A percentile compares a stretch with the other conserved stretches of the same genome.
Evolutionary conservation across 2,797 vertebrate genomes (phyloP).

Genomic region (Alauda arvensis): DNA sequence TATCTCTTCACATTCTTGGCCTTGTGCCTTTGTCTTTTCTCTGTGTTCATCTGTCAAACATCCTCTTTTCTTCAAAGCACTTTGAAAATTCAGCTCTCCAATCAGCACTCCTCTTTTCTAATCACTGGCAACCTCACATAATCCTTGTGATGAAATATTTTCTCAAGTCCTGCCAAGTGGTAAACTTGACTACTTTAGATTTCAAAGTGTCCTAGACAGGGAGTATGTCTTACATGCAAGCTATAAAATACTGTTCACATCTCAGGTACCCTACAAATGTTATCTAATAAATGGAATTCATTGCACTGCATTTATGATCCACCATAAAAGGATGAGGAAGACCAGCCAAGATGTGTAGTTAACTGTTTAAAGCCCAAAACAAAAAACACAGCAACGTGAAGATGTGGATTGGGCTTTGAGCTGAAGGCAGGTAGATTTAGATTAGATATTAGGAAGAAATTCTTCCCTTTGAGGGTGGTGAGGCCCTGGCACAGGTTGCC

Average conservation of each 20-base stretch:
- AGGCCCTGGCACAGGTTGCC: not conserved
- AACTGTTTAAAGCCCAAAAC: not conserved
- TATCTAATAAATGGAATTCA: slow-evolving; percentile 1
- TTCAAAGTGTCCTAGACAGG: not conserved
- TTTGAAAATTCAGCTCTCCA: slow-evolving; percentile 1
- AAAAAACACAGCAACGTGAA: not conserved
- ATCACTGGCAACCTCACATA: not conserved
- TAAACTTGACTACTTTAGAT: not conserved
- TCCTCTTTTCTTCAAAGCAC: slow-evolving; percentile 8
- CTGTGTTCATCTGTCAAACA: not conserved
- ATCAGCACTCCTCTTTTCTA: not conserved
- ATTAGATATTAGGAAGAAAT: not conserved
- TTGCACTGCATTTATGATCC: not conserved
- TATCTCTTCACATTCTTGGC: not conserved
- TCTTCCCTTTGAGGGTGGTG: not conserved
- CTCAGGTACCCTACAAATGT: not conserved
- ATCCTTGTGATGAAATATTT: not conserved
- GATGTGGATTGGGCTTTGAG: not conserved
- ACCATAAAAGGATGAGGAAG: not conserved
- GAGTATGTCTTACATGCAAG: not conserved
- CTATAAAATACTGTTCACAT: not conserved
- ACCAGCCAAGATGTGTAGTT: not conserved
- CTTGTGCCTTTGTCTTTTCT: not conserved
- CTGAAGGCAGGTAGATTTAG: not conserved
- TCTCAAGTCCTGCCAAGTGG: not conserved